These are phyloP conservation scores for Pseudococcus viburni DNA, from an alignment of 2,888 invertebrate genomes.

Conservation along the genomic window DNA sequence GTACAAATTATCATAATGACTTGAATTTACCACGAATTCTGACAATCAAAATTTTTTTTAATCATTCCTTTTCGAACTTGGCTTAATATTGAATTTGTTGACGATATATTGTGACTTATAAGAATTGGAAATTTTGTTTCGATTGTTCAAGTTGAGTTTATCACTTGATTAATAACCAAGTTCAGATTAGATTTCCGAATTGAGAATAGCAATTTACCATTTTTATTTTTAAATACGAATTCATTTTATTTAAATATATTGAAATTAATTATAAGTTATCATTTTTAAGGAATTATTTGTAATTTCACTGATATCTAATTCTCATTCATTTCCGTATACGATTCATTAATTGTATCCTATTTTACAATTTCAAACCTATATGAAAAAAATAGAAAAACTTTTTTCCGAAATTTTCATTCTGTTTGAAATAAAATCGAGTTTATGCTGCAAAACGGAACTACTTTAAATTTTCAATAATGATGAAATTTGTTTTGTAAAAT, in stretches of 20 bases:
- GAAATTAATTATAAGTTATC: neutral
- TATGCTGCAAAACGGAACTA: neutral
- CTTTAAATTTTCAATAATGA: neutral
- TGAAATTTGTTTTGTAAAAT: slow-evolving; percentile 13
- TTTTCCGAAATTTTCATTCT: neutral
- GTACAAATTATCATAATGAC: neutral
- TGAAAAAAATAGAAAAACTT: neutral
- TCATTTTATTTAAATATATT: slow-evolving; percentile 37
- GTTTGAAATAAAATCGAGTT: neutral
- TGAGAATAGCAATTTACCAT: slow-evolving; percentile 32
- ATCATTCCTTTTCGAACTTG: neutral
- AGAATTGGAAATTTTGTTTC: neutral
- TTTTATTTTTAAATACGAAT: slow-evolving; percentile 33
- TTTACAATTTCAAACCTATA: neutral
- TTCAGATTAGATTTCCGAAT: neutral
- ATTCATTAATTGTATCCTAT: neutral
- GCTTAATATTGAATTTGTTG: neutral
- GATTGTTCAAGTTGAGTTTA: neutral
- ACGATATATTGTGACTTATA: neutral
- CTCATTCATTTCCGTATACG: slow-evolving; percentile 24
- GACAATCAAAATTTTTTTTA: neutral
- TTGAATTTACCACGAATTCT: slow-evolving; percentile 7
- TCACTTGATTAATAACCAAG: neutral
- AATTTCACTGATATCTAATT: slow-evolving; percentile 2
- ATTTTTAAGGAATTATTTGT: slow-evolving; percentile 34